Evolutionary conservation across 2,888 invertebrate genomes (phyloP).

Genomic region (Torymus texanus): DNA sequence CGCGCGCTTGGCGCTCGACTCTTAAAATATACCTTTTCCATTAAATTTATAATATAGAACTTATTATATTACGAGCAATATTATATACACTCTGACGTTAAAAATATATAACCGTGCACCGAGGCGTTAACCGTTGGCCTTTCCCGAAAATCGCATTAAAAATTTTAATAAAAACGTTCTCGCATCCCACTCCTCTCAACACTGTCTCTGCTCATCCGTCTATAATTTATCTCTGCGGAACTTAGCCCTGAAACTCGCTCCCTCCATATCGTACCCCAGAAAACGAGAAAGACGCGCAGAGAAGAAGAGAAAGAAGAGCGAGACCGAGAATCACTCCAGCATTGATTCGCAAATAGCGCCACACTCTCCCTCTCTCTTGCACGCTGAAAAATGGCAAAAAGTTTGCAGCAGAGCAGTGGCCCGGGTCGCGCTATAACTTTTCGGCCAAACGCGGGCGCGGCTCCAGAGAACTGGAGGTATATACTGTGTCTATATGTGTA

Average conservation of each 20-base stretch:
- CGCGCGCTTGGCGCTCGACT: too few species aligned
- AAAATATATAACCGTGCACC: too few species aligned
- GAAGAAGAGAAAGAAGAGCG: background rate
- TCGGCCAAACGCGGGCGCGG: slow-evolving; percentile 16
- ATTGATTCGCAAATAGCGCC: slow-evolving; percentile 46
- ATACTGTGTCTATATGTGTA: background rate
- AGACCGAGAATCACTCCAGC: slow-evolving; percentile 32
- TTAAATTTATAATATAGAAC: too few species aligned
- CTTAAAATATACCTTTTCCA: too few species aligned
- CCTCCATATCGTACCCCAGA: too few species aligned
- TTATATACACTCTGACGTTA: too few species aligned
- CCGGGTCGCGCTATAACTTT: slow-evolving; percentile 39
- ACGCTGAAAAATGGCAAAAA: slow-evolving; percentile 53
- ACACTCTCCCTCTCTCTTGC: background rate
- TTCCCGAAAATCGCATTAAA: slow-evolving; percentile 25
- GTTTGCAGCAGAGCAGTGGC: slow-evolving; percentile 23
- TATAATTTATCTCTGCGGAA: slow-evolving; percentile 30
- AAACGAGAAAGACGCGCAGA: too few species aligned
- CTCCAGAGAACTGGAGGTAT: background rate
- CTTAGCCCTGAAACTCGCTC: background rate
- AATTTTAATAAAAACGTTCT: slow-evolving; percentile 16
- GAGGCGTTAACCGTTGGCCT: background rate
- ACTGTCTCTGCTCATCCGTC: background rate
- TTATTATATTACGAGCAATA: too few species aligned
- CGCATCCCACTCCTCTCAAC: background rate